Base-by-base conservation (phyloP, 2,888 invertebrate genomes). In the Zygaena filipendulae region DNA sequence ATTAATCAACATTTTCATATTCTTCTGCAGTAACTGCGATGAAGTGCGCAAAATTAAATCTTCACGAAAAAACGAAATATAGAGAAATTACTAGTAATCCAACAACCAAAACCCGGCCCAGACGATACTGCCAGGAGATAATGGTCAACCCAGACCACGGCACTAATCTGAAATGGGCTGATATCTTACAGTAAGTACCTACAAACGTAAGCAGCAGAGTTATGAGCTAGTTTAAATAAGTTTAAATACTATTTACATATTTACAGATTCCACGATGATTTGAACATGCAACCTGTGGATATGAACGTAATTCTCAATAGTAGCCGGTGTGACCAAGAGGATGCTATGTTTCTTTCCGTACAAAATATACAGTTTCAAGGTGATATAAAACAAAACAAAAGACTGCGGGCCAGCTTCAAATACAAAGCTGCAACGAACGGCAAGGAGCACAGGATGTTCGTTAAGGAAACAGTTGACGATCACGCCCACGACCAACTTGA, bases 321-420 rank as follows among this genome's bases (percentile, higher is more conserved):
- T 25, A 33, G 29, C 6, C 38, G 38, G 32, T 31, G 27, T 6
- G 45, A 49, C 5, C 43, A 45, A 5, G 46, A 54, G 9, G 58
- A 64, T 26, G 60, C 74, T 26, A 37, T 72, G 27, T 68, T 54
- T 26, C 62, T 79, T 2, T 57, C 77, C 2, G 72, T 79, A 2
- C 75, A 75, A 47, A 79, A 70, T 11, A 45, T 79, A 20, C 56
- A 70, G 39, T 79, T 77, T 32, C 56, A 60, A 40, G 77, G 77
- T 2, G 50, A 61, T 9, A 36, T 49, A 2, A 52, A 61, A 11
- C 53, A 59, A 30, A 45, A 41, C 1, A 67, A 57, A 36, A 57
- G 58, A 38, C 57, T 56, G 1, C 50, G 64, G 23, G 64, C 68
- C 3, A 61, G 66, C 35, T 77, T 75, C 26, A 77, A 77, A 46